Percentiles rank a stretch among this genome's conserved stretches.
phyloP scores from a whole-genome alignment of 2,888 invertebrate genomes.

The Apotomis turbidana region DNA sequence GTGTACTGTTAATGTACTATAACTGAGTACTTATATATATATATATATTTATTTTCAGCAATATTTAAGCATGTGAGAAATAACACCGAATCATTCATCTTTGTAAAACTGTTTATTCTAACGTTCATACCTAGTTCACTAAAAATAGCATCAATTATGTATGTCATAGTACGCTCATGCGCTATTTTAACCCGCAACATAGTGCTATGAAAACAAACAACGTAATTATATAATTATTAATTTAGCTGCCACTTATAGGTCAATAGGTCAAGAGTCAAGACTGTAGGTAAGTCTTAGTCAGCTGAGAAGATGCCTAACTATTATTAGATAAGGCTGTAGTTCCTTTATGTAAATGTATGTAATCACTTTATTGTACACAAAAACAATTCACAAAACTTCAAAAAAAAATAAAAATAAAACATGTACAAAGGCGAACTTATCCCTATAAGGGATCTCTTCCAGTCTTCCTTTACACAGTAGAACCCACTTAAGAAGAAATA shows the following conservation, averaged over 20 bases:
- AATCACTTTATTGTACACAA: too few relatives aligned
- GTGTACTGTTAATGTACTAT: too few relatives aligned
- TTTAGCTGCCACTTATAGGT: conserved; percentile 45
- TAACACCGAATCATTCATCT: not conserved
- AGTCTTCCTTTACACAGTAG: conserved; percentile 14
- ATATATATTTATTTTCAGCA: too few relatives aligned
- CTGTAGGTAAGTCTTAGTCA: conserved; percentile 42
- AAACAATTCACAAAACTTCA: too few relatives aligned
- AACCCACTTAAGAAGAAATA: too few relatives aligned
- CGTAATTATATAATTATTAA: conserved; percentile 24
- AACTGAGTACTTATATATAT: too few relatives aligned
- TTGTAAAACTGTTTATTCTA: conserved; percentile 6
- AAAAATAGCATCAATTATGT: conserved; percentile 32
- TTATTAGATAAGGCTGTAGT: conserved; percentile 16
- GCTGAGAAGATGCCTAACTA: conserved; percentile 23
- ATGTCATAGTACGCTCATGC: conserved; percentile 26
- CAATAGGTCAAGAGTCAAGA: conserved; percentile 57
- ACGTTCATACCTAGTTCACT: conserved; percentile 28
- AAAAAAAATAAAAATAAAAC: too few relatives aligned
- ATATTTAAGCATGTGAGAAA: not conserved
- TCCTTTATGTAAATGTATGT: too few relatives aligned
- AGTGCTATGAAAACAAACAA: conserved; percentile 39
- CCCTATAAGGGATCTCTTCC: too few relatives aligned
- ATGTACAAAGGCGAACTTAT: too few relatives aligned
- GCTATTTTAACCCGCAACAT: conserved; percentile 33